Evolutionary conservation across 2,888 invertebrate species (phyloP).

Genomic region (Cephus spinipes): DNA sequence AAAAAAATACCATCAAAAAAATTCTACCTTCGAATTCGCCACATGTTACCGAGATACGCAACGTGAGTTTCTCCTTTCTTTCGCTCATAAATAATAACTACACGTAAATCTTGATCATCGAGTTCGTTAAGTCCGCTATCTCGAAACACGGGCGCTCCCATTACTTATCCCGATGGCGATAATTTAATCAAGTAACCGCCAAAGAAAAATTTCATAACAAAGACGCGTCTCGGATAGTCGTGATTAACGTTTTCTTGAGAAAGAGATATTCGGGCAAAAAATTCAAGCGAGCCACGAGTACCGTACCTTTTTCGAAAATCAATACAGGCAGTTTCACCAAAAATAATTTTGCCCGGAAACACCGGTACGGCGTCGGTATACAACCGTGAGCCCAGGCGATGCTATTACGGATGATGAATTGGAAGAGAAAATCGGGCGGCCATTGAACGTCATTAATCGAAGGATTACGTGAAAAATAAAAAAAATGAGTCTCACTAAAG

Average conservation of each 20-base stretch:
- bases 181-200: not conserved
- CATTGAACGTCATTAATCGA: not conserved
- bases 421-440: not conserved
- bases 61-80: not conserved
- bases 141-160: not conserved
- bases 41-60: not conserved
- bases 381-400: not conserved
- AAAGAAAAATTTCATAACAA: not conserved
- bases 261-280: not conserved
- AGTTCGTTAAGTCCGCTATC: not conserved
- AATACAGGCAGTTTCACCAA: not conserved
- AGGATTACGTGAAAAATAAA: not conserved
- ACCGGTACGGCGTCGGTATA: not conserved
- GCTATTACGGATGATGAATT: not conserved
- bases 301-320: not conserved
- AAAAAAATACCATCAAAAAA: not conserved
- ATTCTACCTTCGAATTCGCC: not conserved
- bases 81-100: not conserved
- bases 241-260: not conserved
- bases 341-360: not conserved
- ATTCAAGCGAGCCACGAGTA: not conserved
- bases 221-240: not conserved
- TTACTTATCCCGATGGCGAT: not conserved
- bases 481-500: not conserved
- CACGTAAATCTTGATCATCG: not conserved